phyloP scores from a whole-genome alignment of 2,797 vertebrate genomes.

The Acrossocheilus wenchowensis region DNA sequence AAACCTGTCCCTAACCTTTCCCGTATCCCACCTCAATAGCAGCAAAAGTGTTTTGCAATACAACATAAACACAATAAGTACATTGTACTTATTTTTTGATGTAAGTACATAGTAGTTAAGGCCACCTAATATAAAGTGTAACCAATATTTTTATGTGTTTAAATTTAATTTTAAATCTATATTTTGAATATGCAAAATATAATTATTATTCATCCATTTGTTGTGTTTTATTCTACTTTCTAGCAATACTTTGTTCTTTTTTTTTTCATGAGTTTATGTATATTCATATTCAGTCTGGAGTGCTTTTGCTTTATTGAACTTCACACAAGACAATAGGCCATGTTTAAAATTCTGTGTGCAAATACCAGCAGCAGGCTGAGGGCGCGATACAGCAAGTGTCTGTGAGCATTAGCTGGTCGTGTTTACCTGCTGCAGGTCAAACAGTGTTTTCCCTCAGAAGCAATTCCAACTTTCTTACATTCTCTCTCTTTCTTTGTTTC shows the following conservation, averaged over 20 bases:
- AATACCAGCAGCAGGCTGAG: conserved; percentile 13
- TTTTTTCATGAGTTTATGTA: background rate
- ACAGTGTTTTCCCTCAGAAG: background rate
- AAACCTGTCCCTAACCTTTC: too few relatives aligned
- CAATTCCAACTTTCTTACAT: background rate
- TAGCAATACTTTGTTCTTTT: background rate
- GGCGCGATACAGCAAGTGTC: background rate
- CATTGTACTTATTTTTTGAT: too few relatives aligned
- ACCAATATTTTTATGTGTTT: background rate
- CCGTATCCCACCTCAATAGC: too few relatives aligned
- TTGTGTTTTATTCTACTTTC: background rate
- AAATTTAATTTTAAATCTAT: background rate
- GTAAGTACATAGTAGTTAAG: too few relatives aligned
- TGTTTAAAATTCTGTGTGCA: conserved; percentile 17
- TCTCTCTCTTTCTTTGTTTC: conserved; percentile 46
- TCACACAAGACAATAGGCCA: background rate
- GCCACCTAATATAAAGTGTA: too few relatives aligned
- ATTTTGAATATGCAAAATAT: background rate
- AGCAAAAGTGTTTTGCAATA: too few relatives aligned
- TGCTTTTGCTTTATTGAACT: background rate
- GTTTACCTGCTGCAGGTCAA: conserved; percentile 21
- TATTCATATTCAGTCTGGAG: background rate
- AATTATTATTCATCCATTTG: background rate
- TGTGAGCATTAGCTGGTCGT: background rate
- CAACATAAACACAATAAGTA: too few relatives aligned